Base-by-base conservation (phyloP, 1,140 invertebrate genomes). In the Arctopsyche grandis region DNA sequence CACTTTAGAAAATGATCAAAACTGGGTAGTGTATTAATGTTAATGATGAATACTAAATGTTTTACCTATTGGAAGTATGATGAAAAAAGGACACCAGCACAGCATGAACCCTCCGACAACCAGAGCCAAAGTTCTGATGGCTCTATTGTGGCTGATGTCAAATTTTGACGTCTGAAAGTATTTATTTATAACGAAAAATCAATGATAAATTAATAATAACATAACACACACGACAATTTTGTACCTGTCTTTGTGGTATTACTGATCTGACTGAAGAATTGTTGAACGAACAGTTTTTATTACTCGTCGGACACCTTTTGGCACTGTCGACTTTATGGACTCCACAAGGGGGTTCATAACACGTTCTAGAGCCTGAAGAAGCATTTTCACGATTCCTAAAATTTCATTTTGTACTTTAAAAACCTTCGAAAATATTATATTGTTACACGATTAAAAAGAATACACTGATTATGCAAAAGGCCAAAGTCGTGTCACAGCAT, bases 31-130 rank as follows among this genome's bases (percentile, higher is more conserved):
- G n/a, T n/a, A n/a, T 38, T 7, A 38, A 38, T 38, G 29, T 38
- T 1, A 38, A 38, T 38, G 3, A 38, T 1, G 7, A 38, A 38
- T 7, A n/a, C n/a, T n/a, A 7, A 38, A 38, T 38, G 16, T 14
- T 52, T 60, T 84, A 92, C 91, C 90, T 56, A 91, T 83, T 21
- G 91, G 91, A 14, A 92, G 84, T 77, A 92, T 89, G 46, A 93
- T 85, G 84, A 94, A 93, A 84, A 94, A 94, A 0, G 93, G 93
- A 69, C 92, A 90, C 93, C 93, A 94, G 82, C 93, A 94, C 4
- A 93, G 83, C 0, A 94, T 88, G 84, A 93, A 93, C 21, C 90
- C 88, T 0, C 90, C 89, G 84, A 93, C 92, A 26, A 93, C 90
- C 81, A 91, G 90, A 3, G 91, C 90, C 12, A 93, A 88, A 0